These are phyloP conservation scores for Tenthredo distinguenda DNA, from an alignment of 2,888 invertebrate species.

Conservation along the genomic window DNA sequence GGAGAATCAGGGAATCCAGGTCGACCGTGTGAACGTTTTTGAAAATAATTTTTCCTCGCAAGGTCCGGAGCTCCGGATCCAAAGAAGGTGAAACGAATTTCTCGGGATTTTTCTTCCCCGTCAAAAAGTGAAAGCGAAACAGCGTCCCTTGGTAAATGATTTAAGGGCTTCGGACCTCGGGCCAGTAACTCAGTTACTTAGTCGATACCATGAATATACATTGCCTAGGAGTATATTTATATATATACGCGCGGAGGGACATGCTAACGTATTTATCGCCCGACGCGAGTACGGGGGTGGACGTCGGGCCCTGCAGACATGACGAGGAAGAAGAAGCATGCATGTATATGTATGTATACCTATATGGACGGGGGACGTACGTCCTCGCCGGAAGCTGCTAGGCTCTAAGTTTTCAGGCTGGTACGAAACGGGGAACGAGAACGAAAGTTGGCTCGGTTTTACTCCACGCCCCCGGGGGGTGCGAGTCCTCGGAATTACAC, in stretches of 20 bases:
- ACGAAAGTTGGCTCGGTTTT: conserved; percentile 30
- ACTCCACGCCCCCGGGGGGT: not conserved
- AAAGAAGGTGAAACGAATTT: no score
- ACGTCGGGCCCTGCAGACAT: not conserved
- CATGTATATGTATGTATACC: not conserved
- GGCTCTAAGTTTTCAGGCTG: not conserved
- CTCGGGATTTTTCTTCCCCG: not conserved
- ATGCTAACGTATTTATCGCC: conserved; percentile 27
- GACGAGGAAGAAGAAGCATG: not conserved
- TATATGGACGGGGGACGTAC: not conserved
- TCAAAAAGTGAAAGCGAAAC: not conserved
- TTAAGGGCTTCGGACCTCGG: conserved; percentile 12
- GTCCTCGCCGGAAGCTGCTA: conserved; percentile 17
- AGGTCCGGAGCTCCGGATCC: no score
- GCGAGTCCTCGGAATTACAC: not conserved
- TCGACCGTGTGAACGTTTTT: not conserved
- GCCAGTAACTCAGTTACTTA: conserved; percentile 25
- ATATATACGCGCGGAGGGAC: not conserved
- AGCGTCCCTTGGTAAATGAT: conserved; percentile 9
- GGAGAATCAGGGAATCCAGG: not conserved
- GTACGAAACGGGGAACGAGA: not conserved
- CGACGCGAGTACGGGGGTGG: not conserved
- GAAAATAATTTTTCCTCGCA: no score
- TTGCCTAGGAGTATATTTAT: not conserved
- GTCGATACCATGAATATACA: conserved; percentile 30